These are phyloP conservation scores for Andrena dorsata DNA, from an alignment of 2,888 invertebrate genomes.

Conservation along the genomic window DNA sequence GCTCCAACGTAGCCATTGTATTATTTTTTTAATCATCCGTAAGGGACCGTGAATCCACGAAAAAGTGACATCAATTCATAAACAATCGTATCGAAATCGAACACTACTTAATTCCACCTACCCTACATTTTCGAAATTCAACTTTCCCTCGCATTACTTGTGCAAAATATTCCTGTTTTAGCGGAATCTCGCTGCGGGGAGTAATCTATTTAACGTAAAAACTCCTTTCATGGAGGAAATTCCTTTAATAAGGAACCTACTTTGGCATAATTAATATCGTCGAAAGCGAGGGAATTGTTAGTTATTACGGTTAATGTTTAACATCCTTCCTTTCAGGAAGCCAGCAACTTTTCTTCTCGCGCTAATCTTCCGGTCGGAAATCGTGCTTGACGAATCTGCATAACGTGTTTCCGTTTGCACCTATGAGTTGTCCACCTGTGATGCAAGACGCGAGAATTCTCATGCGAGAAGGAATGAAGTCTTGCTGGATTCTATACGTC, in stretches of 20 bases:
- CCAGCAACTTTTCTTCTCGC: slow-evolving; percentile 4
- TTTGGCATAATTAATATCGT: slow-evolving; percentile 17
- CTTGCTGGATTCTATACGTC: slow-evolving; percentile 1
- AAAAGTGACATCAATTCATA: background rate
- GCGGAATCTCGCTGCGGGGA: background rate
- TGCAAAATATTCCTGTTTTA: background rate
- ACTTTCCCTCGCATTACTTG: background rate
- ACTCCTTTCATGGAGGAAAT: background rate
- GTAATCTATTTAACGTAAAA: background rate
- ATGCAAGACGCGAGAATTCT: background rate
- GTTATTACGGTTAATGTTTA: slow-evolving; percentile 16
- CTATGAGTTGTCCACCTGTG: background rate
- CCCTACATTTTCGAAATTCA: background rate
- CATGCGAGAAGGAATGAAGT: slow-evolving; percentile 8
- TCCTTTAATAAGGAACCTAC: background rate
- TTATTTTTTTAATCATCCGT: slow-evolving; percentile 27
- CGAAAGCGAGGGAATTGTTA: slow-evolving; percentile 2
- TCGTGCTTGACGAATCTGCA: slow-evolving; percentile 27
- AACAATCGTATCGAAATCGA: background rate
- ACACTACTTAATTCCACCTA: background rate
- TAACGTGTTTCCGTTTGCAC: slow-evolving; percentile 20
- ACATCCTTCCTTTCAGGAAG: slow-evolving; percentile 16
- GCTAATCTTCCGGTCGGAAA: slow-evolving; percentile 46
- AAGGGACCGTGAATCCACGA: background rate
- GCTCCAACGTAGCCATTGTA: slow-evolving; percentile 40